Evolutionary conservation across 1,140 invertebrate genomes (phyloP), one percentile per base, ranked within the genome.

Genomic region (Ditylenchus dipsaci): DNA sequence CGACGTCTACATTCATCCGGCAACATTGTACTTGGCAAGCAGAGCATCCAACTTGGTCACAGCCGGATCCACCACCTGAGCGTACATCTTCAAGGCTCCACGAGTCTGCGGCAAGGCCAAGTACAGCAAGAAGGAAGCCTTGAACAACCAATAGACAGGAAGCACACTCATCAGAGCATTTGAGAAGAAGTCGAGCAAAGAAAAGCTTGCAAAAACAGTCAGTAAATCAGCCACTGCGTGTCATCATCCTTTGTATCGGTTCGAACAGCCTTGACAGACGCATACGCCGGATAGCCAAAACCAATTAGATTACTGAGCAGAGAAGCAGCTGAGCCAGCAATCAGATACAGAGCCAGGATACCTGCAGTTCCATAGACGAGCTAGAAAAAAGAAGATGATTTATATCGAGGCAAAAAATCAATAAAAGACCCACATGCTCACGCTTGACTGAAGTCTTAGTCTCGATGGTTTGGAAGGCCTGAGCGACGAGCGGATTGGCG

Each of bases 111-210:
- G 78, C 9, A 78, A 47, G 65, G 72, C 77, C 1, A 79, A 53
- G 71, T 76, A 79, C n/a, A 79, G 30, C 7, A 79, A 69, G 64
- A 81, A 81, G 33, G 57, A 56, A 11, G 66, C 57, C 67, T 79
- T 75, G 60, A 74, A 57, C n/a, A 75, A 27, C 43, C 63, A 73
- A 30, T 76, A 77, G 65, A 73, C 53, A 17, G 74, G 70, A 42
- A 76, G 7, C 15, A 49, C 38, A 33, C 33, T n/a, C 68, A 29
- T 73, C 64, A 72, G 21, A 62, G 90, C 86, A 79, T 56, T 13
- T 3, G 53, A 23, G 53, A 47, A 71, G 56, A 65, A 43, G n/a
- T 67, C 19, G 26, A 63, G 53, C 69, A 72, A 19, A 7, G 21
- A 63, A 7, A 66, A 68, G 63, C 59, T 73, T 56, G 68, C 76